phyloP scores from a whole-genome alignment of 2,797 vertebrate species.

The Sebastes dallii region DNA sequence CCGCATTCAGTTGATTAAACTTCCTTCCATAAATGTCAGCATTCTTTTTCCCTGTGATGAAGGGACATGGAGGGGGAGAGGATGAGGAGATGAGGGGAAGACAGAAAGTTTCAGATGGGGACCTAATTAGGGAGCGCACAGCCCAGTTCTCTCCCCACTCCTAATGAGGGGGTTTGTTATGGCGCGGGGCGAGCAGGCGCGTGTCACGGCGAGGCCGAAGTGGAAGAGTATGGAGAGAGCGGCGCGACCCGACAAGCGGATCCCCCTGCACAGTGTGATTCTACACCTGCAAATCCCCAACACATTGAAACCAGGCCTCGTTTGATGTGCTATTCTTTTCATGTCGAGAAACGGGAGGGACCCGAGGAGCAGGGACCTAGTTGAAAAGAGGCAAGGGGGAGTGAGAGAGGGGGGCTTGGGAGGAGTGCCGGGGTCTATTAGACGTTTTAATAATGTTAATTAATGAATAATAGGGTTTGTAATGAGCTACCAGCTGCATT shows the following conservation, averaged over 20 bases:
- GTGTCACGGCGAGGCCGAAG: slow-evolving; percentile 69
- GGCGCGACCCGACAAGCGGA: slow-evolving; percentile 54
- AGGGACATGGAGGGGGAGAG: slow-evolving; percentile 34
- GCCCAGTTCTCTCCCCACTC: slow-evolving; percentile 66
- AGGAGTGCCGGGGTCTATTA: slow-evolving; percentile 78
- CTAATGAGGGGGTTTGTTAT: slow-evolving; percentile 84
- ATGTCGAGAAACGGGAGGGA: slow-evolving; percentile 79
- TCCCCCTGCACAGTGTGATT: slow-evolving; percentile 65
- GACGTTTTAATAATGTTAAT: slow-evolving; percentile 87
- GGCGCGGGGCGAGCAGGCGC: slow-evolving; percentile 44
- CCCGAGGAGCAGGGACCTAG: slow-evolving; percentile 74
- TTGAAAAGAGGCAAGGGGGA: slow-evolving; percentile 69
- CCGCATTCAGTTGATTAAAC: slow-evolving; percentile 70
- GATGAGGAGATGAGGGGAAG: slow-evolving; percentile 38
- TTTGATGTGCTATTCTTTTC: slow-evolving; percentile 88
- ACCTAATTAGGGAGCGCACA: slow-evolving; percentile 80
- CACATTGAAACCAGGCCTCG: slow-evolving; percentile 80
- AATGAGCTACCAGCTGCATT: slow-evolving; percentile 82
- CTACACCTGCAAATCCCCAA: slow-evolving; percentile 83
- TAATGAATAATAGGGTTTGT: slow-evolving; percentile 85
- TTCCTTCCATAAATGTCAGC: slow-evolving; percentile 72
- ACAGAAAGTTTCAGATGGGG: slow-evolving; percentile 78
- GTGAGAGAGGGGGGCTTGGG: slow-evolving; percentile 49
- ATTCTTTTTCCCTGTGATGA: slow-evolving; percentile 72
- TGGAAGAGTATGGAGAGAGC: slow-evolving; percentile 40